Evolutionary conservation across 2,888 invertebrate species (phyloP).

Genomic region (Catocala sponsa): DNA sequence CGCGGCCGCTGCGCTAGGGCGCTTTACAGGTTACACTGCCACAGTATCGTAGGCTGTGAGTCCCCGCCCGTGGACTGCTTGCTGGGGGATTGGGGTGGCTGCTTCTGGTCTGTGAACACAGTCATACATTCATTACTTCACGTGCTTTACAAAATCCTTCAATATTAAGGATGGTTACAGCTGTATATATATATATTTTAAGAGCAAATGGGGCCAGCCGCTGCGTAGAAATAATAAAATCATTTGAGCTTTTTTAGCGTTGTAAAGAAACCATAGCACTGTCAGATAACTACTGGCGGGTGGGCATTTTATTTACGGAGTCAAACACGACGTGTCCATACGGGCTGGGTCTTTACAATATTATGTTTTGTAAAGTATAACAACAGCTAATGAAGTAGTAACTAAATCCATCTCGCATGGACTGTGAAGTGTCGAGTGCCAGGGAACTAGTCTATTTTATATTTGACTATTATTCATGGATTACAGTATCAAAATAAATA

Average conservation of each 20-base stretch:
- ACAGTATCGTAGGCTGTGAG: constrained; percentile 99
- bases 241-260: constrained; percentile 23
- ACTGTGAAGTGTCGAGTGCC: constrained; percentile 45
- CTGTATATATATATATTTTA: neutral
- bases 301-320: constrained; percentile 17
- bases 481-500: constrained; percentile 12
- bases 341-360: constrained; percentile 7
- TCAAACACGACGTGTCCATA: constrained; percentile 13
- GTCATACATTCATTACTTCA: neutral
- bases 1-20: constrained; percentile 44
- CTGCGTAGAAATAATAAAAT: constrained; percentile 17
- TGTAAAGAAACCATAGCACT: constrained; percentile 32
- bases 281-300: constrained; percentile 22
- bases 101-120: constrained; percentile 94
- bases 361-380: neutral
- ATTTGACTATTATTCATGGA: constrained; percentile 21
- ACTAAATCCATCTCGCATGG: constrained; percentile 35
- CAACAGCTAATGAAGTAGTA: constrained; percentile 21
- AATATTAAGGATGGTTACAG: neutral
- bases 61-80: constrained; percentile 92
- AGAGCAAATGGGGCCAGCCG: constrained; percentile 15
- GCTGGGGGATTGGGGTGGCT: constrained; percentile 92
- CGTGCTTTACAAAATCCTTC: neutral
- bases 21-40: constrained; percentile 98
- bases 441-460: constrained; percentile 48